A percentile compares a stretch with the other conserved stretches of the same genome.
Conservation (phyloP, 2,797 vertebrate genomes). For the Loris lydekkerianus region DNA sequence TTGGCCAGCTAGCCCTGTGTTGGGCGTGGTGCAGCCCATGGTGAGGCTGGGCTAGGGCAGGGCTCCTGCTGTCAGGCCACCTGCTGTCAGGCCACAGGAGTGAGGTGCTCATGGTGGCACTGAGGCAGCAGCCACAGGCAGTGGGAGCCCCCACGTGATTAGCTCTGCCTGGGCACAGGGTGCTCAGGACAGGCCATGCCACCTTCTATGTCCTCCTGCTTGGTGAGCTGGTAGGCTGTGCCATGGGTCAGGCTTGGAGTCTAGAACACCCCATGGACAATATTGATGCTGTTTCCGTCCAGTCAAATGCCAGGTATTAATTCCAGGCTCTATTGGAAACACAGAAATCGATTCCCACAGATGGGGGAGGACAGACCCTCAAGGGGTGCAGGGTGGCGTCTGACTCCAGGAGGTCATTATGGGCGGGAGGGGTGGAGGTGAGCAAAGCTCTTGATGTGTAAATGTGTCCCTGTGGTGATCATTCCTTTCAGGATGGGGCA, state of each 20-base stretch:
- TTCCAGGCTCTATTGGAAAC: conserved; percentile 43
- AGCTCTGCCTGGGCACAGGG: neutral
- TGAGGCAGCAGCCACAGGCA: neutral
- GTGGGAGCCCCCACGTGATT: neutral
- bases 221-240: neutral
- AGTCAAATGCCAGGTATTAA: neutral
- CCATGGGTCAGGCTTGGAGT: fast-evolving
- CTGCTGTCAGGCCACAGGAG: neutral
- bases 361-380: neutral
- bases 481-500: neutral
- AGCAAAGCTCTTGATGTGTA: neutral
- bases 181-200: too few relatives aligned
- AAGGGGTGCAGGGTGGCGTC: neutral
- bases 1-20: neutral
- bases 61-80: too few relatives aligned
- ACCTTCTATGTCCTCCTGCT: fast-evolving
- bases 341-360: neutral
- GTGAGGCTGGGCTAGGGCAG: neutral
- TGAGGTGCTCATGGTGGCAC: neutral
- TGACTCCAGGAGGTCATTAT: neutral
- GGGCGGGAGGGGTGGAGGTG: neutral
- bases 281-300: neutral
- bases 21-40: neutral
- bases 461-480: neutral
- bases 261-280: neutral